phyloP scores from a whole-genome alignment of 2,888 invertebrate genomes.

The Cenopis cana region DNA sequence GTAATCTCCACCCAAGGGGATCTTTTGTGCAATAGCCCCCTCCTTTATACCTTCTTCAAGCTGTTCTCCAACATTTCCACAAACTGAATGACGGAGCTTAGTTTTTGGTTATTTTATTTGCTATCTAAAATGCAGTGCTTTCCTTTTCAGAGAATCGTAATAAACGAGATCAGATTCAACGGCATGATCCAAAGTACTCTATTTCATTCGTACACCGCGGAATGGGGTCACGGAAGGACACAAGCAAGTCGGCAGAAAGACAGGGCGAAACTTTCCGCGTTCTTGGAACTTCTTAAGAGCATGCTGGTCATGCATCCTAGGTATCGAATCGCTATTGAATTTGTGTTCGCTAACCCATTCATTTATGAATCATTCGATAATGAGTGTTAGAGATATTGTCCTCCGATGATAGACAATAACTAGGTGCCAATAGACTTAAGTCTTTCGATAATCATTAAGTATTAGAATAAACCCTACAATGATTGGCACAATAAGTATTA shows the following conservation, averaged over 20 bases:
- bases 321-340: slow-evolving; percentile 59
- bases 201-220: slow-evolving; percentile 46
- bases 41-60: no score
- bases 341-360: slow-evolving; percentile 59
- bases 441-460: no score
- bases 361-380: slow-evolving; percentile 49
- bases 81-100: no score
- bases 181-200: slow-evolving; percentile 47
- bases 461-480: no score
- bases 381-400: not conserved
- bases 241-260: slow-evolving; percentile 41
- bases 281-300: slow-evolving; percentile 55
- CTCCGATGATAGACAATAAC: not conserved
- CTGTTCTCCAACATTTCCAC: no score
- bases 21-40: no score
- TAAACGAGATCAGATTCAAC: slow-evolving; percentile 47
- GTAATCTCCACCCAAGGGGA: no score
- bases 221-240: slow-evolving; percentile 46
- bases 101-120: not conserved
- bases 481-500: no score
- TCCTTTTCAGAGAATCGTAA: slow-evolving; percentile 51
- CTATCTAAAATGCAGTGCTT: not conserved
- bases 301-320: slow-evolving; percentile 65
- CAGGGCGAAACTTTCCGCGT: slow-evolving; percentile 48
- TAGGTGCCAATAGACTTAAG: no score